phyloP scores from a whole-genome alignment of 2,888 invertebrate species.

The Cinara cedri region DNA sequence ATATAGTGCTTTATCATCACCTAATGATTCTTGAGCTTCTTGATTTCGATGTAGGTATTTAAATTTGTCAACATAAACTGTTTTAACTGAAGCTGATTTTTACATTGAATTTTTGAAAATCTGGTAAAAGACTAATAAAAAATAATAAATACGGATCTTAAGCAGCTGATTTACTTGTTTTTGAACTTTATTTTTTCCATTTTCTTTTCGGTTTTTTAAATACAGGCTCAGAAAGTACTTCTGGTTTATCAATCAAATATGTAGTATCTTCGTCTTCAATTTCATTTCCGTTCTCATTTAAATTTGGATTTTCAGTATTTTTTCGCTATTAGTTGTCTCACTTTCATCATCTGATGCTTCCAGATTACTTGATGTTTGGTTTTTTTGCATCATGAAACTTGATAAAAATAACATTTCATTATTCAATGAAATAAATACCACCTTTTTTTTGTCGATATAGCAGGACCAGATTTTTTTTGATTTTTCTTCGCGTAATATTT shows the following conservation, averaged over 20 bases:
- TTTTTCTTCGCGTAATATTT: constrained; percentile 12
- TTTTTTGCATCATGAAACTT: constrained; percentile 14
- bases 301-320: constrained; percentile 22
- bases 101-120: constrained; percentile 39
- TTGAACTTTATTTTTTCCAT: constrained; percentile 30
- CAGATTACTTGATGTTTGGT: constrained; percentile 16
- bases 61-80: constrained; percentile 38
- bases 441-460: constrained; percentile 16
- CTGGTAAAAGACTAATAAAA: constrained; percentile 10
- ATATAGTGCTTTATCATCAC: constrained; percentile 19
- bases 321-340: neutral
- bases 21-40: constrained; percentile 29
- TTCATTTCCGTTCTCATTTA: constrained; percentile 13
- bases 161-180: constrained; percentile 41
- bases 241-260: constrained; percentile 19
- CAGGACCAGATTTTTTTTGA: constrained; percentile 23
- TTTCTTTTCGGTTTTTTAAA: constrained; percentile 31
- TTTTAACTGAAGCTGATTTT: constrained; percentile 36
- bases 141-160: constrained; percentile 35
- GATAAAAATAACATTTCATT: constrained; percentile 11
- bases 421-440: constrained; percentile 25
- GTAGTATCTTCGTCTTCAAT: constrained; percentile 23
- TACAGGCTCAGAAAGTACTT: constrained; percentile 25
- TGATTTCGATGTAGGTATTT: constrained; percentile 20
- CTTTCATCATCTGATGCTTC: constrained; percentile 27